Percentiles rank a stretch among this genome's conserved stretches.
These are phyloP conservation scores for Drosophila sechellia DNA, from an alignment of 1,140 invertebrate species.

Conservation along the genomic window DNA sequence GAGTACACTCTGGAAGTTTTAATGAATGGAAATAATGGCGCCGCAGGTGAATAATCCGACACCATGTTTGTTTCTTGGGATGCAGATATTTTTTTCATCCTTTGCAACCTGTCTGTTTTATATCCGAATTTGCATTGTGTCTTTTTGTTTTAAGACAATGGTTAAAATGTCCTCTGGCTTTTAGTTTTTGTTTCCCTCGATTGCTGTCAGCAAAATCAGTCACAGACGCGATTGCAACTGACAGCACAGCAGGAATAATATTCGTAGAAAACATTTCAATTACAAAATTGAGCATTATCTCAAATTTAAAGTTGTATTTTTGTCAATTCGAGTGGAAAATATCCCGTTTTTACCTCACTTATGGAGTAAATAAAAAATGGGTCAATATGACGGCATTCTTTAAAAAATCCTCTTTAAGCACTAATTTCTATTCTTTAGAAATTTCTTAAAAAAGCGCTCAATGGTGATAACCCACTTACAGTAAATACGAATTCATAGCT, in stretches of 20 bases:
- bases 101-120: constrained; percentile 48
- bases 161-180: constrained; percentile 17
- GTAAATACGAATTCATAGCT: background rate
- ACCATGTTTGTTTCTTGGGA: constrained; percentile 32
- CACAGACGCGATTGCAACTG: constrained; percentile 15
- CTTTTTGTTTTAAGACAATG: constrained; percentile 39
- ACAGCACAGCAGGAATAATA: constrained; percentile 20
- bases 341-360: no score
- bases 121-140: constrained; percentile 29
- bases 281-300: constrained; percentile 50
- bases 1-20: constrained; percentile 14
- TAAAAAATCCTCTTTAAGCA: no score
- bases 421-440: no score
- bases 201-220: constrained; percentile 31
- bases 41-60: constrained; percentile 70
- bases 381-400: no score
- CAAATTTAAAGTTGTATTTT: constrained; percentile 7
- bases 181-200: constrained; percentile 6
- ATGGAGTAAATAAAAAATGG: no score
- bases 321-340: no score
- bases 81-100: constrained; percentile 54
- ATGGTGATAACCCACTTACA: background rate
- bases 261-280: constrained; percentile 52
- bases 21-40: constrained; percentile 34
- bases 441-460: background rate